Conservation (phyloP, 2,797 vertebrate species). For the Sebastes matsubarae region DNA sequence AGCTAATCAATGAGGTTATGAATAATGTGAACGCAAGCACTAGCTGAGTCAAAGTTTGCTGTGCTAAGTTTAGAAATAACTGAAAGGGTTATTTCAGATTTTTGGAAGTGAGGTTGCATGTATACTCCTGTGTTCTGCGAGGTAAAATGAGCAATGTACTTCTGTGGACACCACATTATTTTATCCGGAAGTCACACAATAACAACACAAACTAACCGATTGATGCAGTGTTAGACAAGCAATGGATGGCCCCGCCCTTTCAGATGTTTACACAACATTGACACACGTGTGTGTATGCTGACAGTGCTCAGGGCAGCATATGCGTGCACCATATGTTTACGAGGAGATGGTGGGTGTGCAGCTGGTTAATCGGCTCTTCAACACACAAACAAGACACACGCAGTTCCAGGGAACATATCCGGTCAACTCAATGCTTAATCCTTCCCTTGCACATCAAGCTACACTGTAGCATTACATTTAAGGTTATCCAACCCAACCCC, state of each 20-base stretch:
- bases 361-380: constrained; percentile 72
- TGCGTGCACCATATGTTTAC: constrained; percentile 73
- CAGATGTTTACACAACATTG: neutral
- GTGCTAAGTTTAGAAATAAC: too few species aligned
- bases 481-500: neutral
- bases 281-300: constrained; percentile 35
- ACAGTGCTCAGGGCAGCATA: constrained; percentile 50
- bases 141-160: too few species aligned
- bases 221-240: too few species aligned
- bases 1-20: too few species aligned
- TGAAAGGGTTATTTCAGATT: too few species aligned
- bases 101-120: too few species aligned
- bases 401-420: constrained; percentile 27
- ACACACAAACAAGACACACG: constrained; percentile 55
- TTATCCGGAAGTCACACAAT: too few species aligned
- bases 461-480: neutral
- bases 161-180: too few species aligned
- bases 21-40: too few species aligned
- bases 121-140: too few species aligned
- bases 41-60: too few species aligned
- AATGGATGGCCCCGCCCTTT: neutral
- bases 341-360: constrained; percentile 35
- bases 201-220: too few species aligned
- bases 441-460: constrained; percentile 43
- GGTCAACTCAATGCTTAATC: constrained; percentile 59